Percentiles rank a stretch among this genome's conserved stretches.
phyloP scores from a whole-genome alignment of 2,113 vertebrate genomes.

The Acrocephalus arundinaceus region DNA sequence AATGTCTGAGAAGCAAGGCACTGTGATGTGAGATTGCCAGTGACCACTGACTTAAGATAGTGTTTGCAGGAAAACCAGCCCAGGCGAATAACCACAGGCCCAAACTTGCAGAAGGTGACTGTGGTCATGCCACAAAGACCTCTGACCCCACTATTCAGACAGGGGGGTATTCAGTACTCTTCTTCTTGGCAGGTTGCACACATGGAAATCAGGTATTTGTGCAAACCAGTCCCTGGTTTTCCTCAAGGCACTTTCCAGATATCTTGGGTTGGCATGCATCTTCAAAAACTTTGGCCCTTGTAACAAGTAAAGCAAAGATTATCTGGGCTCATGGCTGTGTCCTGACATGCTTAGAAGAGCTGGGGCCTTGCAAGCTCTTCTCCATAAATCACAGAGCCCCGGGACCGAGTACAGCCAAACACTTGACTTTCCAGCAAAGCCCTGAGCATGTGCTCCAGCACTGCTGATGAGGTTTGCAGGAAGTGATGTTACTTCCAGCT shows the following conservation, averaged over 20 bases:
- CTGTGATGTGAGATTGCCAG: fast-evolving
- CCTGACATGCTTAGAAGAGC: not conserved
- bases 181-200: not conserved
- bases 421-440: not conserved
- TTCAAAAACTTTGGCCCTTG: not conserved
- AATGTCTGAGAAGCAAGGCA: not conserved
- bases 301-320: not conserved
- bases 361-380: not conserved
- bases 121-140: not conserved
- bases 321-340: not conserved
- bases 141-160: not conserved
- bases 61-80: not conserved
- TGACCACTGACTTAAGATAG: not conserved
- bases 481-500: not conserved
- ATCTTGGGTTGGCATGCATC: not conserved
- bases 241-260: conserved; percentile 2
- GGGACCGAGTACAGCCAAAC: not conserved
- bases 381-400: not conserved
- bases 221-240: conserved; percentile 8
- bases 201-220: not conserved
- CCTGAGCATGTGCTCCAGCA: not conserved
- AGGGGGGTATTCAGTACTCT: not conserved
- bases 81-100: not conserved
- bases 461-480: not conserved
- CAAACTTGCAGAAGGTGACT: not conserved